These are phyloP conservation scores for Zosterops pallidus DNA, from an alignment of 2,113 vertebrate genomes.

Conservation along the genomic window DNA sequence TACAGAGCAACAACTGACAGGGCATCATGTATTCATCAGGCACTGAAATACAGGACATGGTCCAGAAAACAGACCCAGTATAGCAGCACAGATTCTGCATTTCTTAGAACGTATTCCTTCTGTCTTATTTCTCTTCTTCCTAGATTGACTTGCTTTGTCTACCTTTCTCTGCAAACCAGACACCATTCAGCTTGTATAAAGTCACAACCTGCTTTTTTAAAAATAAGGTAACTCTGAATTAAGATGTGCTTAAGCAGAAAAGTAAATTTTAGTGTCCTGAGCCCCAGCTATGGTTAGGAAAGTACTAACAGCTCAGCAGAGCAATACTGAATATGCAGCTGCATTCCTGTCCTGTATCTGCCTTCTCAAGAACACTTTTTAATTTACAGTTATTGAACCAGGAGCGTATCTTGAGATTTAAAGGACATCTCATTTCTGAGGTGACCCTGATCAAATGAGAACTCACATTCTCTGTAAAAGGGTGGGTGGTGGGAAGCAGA, in stretches of 20 bases:
- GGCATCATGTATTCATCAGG: not conserved
- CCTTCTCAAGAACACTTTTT: not conserved
- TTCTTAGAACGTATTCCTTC: not conserved
- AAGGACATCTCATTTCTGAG: not conserved
- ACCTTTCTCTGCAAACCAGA: not conserved
- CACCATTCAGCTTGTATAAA: not conserved
- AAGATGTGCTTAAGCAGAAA: not conserved
- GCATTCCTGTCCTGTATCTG: not conserved
- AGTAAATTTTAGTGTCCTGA: not conserved
- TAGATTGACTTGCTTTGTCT: not conserved
- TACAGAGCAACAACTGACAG: not conserved
- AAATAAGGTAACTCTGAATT: not conserved
- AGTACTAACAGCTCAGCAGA: not conserved
- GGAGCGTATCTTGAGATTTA: not conserved
- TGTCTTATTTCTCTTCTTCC: not conserved
- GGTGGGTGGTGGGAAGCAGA: not conserved
- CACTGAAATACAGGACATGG: accelerated
- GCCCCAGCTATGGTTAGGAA: not conserved
- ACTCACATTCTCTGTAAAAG: not conserved
- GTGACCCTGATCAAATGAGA: not conserved
- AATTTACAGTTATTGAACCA: not conserved
- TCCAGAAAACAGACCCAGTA: not conserved
- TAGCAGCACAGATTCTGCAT: not conserved
- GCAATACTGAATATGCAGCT: not conserved
- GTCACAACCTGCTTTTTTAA: not conserved